Conservation (phyloP, 2,888 invertebrate species). For the Zelleria hepariella region DNA sequence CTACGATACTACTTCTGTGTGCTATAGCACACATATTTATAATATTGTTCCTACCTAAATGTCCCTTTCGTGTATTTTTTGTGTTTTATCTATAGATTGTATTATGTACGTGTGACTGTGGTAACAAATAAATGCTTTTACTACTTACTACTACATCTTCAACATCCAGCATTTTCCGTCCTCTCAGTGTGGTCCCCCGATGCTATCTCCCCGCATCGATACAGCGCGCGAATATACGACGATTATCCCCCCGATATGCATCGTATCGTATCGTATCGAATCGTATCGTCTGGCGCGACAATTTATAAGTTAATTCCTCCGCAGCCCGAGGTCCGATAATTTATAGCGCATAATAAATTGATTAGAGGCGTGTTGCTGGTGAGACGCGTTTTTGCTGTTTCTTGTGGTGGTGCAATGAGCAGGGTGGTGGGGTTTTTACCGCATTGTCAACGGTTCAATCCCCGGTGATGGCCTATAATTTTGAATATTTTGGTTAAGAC, state of each 20-base stretch:
- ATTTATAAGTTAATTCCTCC: constrained; percentile 31
- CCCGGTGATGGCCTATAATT: no score
- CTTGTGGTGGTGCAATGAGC: neutral
- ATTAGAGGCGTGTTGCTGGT: neutral
- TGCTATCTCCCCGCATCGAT: constrained; percentile 18
- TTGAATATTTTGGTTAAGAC: no score
- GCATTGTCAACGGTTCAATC: no score
- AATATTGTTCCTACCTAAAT: no score
- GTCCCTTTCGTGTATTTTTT: no score
- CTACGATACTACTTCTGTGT: no score
- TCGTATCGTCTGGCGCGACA: constrained; percentile 11
- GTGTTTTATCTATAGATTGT: no score
- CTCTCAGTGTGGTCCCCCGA: constrained; percentile 5
- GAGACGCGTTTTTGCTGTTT: neutral
- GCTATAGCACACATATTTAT: no score
- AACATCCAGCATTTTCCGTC: constrained; percentile 17
- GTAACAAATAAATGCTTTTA: no score
- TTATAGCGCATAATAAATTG: neutral
- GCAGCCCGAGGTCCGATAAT: neutral
- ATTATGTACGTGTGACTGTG: no score
- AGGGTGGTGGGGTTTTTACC: neutral
- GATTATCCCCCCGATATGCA: constrained; percentile 16
- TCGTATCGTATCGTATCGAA: neutral
- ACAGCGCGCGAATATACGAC: constrained; percentile 20
- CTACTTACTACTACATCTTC: no score